Base-by-base conservation (phyloP, 2,113 vertebrate species). In the Isichthys henryi region DNA sequence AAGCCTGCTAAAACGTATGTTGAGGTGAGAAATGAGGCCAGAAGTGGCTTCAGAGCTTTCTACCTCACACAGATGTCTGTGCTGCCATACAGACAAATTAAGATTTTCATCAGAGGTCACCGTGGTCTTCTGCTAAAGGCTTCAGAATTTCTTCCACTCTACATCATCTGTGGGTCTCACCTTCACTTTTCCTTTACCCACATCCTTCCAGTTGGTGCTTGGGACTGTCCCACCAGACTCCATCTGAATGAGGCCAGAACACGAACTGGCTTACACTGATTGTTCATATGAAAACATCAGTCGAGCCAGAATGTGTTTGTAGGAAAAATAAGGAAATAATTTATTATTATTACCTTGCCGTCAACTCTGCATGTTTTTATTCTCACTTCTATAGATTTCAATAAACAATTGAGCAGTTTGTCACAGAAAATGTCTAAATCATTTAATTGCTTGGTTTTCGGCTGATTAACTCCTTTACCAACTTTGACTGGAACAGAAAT, bases 201-300 rank as follows among this genome's bases (percentile, higher is more conserved):
- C 98, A 88, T 99, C 98, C 85, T 94, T 96, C 98, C 98, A 99
- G 94, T 99, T 99, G 92, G 98, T 99, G 95, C 98, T 99, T 92
- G 99, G 96, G 93, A 99, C 98, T 0, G 98, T 99, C 31, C 98
- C 98, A 89, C 97, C 97, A 31, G 98, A 99, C 95, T 99, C 98
- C 97, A 97, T 99, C 98, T 99, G 96, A 90, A 96, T 94, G n/a
- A 91, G 52, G 48, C 27, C 35, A 23, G 21, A 88, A n/a, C 35
- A 17, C 46, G 35, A 49, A 3, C 9, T 46, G 7, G 17, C 4
- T 13, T 23, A n/a, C 27, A 21, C 3, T n/a, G 19, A 15, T n/a
- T 39, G 35, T 62, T 66, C 31, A 6, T 66, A 31, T 5, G n/a
- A n/a, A 90, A 50, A 39, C 48, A 3, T 27, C 31, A 23, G 31